Conservation (phyloP, 2,113 vertebrate genomes). For the Python bivittatus region DNA sequence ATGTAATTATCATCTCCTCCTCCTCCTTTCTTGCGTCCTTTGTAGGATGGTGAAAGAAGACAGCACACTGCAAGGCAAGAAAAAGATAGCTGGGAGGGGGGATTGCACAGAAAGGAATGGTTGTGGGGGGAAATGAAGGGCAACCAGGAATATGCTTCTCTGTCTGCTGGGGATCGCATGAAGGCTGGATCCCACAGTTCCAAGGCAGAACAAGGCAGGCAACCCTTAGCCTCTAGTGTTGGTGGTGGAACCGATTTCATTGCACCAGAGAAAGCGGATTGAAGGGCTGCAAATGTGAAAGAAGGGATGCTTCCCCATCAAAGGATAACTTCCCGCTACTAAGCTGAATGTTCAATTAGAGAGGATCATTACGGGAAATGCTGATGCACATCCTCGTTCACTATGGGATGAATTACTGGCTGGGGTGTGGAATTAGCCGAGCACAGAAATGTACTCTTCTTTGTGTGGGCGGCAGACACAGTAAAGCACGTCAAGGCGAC, state of each 20-base stretch:
- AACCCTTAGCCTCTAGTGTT: neutral
- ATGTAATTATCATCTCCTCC: too few relatives aligned
- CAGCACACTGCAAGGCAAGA: too few relatives aligned
- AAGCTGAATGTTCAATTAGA: neutral
- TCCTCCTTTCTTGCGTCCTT: neutral
- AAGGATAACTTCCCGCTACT: neutral
- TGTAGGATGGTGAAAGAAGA: too few relatives aligned
- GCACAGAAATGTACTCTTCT: neutral
- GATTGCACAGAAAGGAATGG: neutral
- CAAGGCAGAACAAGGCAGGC: neutral
- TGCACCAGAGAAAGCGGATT: neutral
- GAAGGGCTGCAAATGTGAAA: neutral
- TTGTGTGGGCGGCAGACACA: constrained; percentile 7
- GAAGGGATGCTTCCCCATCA: neutral
- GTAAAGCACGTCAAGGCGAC: neutral
- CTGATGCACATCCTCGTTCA: neutral
- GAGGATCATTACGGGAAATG: neutral
- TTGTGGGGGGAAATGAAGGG: neutral
- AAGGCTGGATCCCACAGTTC: neutral
- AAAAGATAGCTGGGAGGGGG: too few relatives aligned
- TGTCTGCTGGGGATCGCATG: neutral
- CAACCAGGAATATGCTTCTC: neutral
- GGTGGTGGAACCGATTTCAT: neutral
- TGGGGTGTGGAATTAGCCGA: neutral
- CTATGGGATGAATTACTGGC: neutral